Conservation (phyloP, 1,140 invertebrate genomes). For the Holotrichia oblita region DNA sequence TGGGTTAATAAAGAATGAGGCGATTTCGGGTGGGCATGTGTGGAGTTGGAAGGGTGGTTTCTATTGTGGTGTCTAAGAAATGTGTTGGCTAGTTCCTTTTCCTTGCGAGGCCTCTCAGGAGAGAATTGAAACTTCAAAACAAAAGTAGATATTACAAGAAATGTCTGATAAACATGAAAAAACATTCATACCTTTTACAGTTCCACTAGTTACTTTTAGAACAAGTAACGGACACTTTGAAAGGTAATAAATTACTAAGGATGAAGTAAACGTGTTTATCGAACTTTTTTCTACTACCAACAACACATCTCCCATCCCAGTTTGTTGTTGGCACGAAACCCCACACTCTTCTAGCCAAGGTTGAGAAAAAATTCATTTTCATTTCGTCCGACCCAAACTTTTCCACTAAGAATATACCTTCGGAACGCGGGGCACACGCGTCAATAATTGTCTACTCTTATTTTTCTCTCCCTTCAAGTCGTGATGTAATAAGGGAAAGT, state of each 20-base stretch:
- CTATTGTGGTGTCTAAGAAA: too few relatives aligned
- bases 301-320: not conserved
- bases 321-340: not conserved
- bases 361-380: not conserved
- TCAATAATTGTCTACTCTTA: slow-evolving; percentile 12
- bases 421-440: not conserved
- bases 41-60: too few relatives aligned
- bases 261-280: slow-evolving; percentile 3
- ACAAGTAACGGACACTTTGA: not conserved
- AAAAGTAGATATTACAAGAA: too few relatives aligned
- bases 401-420: not conserved
- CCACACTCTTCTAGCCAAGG: not conserved
- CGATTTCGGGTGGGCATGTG: too few relatives aligned
- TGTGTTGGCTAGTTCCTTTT: too few relatives aligned
- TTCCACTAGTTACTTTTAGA: too few relatives aligned
- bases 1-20: too few relatives aligned
- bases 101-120: too few relatives aligned
- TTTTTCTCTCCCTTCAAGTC: not conserved
- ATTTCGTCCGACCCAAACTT: not conserved
- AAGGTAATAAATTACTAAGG: not conserved
- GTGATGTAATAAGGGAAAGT: not conserved
- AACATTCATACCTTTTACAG: too few relatives aligned
- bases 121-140: too few relatives aligned
- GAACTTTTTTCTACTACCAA: not conserved
- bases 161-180: too few relatives aligned